Base-by-base conservation (phyloP, 2,113 vertebrate genomes). In the Lathamus discolor region DNA sequence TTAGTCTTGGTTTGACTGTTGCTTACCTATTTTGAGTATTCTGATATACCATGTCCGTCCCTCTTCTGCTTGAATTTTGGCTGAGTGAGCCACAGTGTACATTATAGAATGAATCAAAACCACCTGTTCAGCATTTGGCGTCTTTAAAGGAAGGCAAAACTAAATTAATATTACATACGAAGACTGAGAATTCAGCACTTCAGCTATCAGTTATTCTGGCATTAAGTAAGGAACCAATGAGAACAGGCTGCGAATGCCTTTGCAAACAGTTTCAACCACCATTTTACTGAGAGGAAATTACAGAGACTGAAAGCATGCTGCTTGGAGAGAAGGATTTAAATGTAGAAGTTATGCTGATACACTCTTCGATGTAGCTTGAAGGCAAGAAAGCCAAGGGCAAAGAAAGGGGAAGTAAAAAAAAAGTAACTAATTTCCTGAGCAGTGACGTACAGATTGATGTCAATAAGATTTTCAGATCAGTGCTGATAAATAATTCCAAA, bases 241-340 rank as follows among this genome's bases (percentile, higher is more conserved):
- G 59, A 88, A 73, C n/a, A 72, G 70, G 61, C 75, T 91, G 18
- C 61, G 67, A 95, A 95, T 76, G 46, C 64, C 72, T 20, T n/a
- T 81, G 59, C 86, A 81, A 88, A 78, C 54, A 64, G 69, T 92
- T 90, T 93, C 89, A 94, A 83, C 64, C 43, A 86, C 57, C 31
- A 37, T 93, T 96, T 94, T 92, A 95, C 44, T 86, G 76, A 93
- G 63, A 90, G 90, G 88, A 96, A 94, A 92, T 90, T 54, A 63
- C 54, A 51, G 72, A 95, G 64, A 93, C 70, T 67, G 86, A 91
- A 94, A 97, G 63, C 81, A 54, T 88, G 83, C 79, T 96, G 82
- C 90, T 91, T 72, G 80, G 95, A 86, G 51, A 74, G 39, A 59
- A 89, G 43, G 29, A 74, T 70, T 90, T 76, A 81, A 72, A 68